Evolutionary conservation across 2,113 vertebrate genomes (phyloP), one percentile per base, ranked within the genome.

Genomic region (Platanista minor): DNA sequence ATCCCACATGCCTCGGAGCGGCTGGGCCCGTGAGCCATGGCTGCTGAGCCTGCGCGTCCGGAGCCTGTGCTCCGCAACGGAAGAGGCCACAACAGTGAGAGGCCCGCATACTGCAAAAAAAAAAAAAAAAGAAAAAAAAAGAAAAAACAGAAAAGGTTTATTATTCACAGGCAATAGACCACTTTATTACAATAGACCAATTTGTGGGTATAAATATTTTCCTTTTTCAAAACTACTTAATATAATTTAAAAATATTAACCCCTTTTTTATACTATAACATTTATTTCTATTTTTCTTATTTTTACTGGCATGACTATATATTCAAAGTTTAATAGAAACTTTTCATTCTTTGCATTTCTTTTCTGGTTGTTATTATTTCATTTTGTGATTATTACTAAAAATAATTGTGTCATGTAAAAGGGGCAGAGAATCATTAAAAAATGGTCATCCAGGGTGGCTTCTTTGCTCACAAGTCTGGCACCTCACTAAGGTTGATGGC

Each of bases 261-360:
- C 9, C 46, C 8, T 90, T 59, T 92, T 93, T 93, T 52, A 8
- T 59, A 74, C 41, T 39, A 10, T 59, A 72, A 14, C 57, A 67
- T 64, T 94, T 89, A 94, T 87, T 74, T 92, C 64, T 89, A 74
- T 75, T 87, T 91, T 91, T 87, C 49, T 82, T 61, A 23, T 59
- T 36, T 57, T 3, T 36, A 69, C 14, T 67, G 29, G 31, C 36
- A 41, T 81, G 39, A 74, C 62, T 71, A 39, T 71, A 39, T 20
- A 36, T 52, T 33, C 25, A n/a, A 52, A 71, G 3, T 69, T 71
- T 52, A 95, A 75, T n/a, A 87, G 49, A 29, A 36, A 64, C 41
- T 23, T 71, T 87, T 84, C 14, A 71, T 20, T 77, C 54, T 83
- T 67, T 86, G 41, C 8, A 25, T 74, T 95, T 93, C 62, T 95